phyloP scores from a whole-genome alignment of 2,113 vertebrate species.

The Clarias magur region DNA sequence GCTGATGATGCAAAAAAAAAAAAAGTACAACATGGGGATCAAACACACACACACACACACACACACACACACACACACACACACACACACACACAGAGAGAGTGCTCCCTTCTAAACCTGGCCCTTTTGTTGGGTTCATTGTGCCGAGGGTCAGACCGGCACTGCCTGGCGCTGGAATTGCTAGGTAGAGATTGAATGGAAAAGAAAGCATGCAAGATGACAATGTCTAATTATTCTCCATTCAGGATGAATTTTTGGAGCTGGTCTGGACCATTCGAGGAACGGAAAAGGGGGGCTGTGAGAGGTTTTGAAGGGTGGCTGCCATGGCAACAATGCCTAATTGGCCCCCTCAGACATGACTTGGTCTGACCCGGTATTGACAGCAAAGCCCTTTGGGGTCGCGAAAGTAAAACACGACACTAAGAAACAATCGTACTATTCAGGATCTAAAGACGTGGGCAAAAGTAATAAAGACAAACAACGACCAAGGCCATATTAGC shows the following conservation, averaged over 20 bases:
- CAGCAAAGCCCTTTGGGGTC: slow-evolving; percentile 43
- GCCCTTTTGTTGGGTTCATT: slow-evolving; percentile 46
- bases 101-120: slow-evolving; percentile 35
- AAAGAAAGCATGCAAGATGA: slow-evolving; percentile 64
- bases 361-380: slow-evolving; percentile 52
- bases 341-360: slow-evolving; percentile 55
- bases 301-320: slow-evolving; percentile 49
- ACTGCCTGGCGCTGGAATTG: slow-evolving; percentile 43
- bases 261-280: slow-evolving; percentile 31
- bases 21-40: slow-evolving; percentile 22
- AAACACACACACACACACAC: slow-evolving; percentile 35
- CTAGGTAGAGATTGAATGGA: slow-evolving; percentile 51
- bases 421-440: slow-evolving; percentile 41
- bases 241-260: slow-evolving; percentile 48
- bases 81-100: slow-evolving; percentile 36
- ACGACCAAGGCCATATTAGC: background rate
- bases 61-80: background rate
- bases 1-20: slow-evolving; percentile 49
- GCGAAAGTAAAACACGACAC: slow-evolving; percentile 47
- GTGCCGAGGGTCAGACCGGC: slow-evolving; percentile 6
- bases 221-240: slow-evolving; percentile 62
- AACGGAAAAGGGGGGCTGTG: slow-evolving; percentile 19
- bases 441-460: slow-evolving; percentile 12
- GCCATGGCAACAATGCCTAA: slow-evolving; percentile 56
- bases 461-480: background rate